Evolutionary conservation across 2,888 invertebrate genomes (phyloP), one percentile per base, ranked within the genome.

Genomic region (Chrysina gloriosa): DNA sequence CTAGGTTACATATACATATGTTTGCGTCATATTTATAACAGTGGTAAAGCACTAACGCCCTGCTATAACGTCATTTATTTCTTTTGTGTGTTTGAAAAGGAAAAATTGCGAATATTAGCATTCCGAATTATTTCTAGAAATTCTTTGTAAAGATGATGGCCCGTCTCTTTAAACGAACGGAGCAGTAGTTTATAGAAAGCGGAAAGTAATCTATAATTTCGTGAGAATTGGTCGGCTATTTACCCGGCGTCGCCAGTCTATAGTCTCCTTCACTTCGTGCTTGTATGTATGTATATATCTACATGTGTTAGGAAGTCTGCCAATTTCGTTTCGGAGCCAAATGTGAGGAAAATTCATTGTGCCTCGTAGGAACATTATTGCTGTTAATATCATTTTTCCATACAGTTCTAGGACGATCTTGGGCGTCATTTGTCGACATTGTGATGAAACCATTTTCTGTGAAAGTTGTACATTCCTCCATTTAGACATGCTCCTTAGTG

Each of bases 301-400:
- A 21, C 14, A 36, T 36, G 36, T 21, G 45, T 16, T 45, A 45
- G 52, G 52, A 52, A 52, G 19, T 7, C 52, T 52, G 52, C 52
- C 52, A 52, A 52, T 52, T 52, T 25, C 52, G 52, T 34, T 52
- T 2, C 19, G 21, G 52, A 52, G 52, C 52, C 52, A 52, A 52
- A 31, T 52, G 21, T 52, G 25, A 29, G 34, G 31, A 52, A 52
- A 52, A 52, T 52, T 52, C 34, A 31, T 52, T 52, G 34, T 45
- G 45, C 19, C 45, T 45, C 16, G 45, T 31, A 29, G 31, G 52
- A 34, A 9, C 52, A 14, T 31, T 52, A 52, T 52, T 52, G 31
- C 31, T 52, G 29, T 50, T 50, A 50, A 50, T 50, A 29, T 16
- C n/a, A 11, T 16, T 29, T 50, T 48, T 50, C 31, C 31, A 31